Base-by-base conservation (phyloP, 2,797 vertebrate genomes). In the Iguana delicatissima region DNA sequence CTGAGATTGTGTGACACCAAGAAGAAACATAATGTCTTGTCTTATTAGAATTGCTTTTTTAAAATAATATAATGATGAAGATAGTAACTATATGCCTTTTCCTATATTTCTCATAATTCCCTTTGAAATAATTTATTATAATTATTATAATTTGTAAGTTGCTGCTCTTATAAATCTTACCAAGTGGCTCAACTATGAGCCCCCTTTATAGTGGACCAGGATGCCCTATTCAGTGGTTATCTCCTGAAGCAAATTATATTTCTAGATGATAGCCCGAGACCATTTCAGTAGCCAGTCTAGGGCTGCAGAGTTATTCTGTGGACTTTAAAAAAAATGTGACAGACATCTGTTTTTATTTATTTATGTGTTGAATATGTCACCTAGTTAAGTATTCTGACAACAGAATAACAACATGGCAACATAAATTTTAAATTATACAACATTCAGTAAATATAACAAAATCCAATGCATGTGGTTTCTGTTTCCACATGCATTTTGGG, bases 81-180 rank as follows among this genome's bases (percentile, higher is more conserved):
- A 57, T 0, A 1, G 42, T 2, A 22, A 32, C 52, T 35, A 16
- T 46, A 16, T 73, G 4, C 77, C 59, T 72, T 73, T 18, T 55
- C 50, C 9, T 20, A 38, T 86, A 46, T 74, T 74, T 74, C 55
- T 62, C 74, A 84, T 3, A 3, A 0, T 24, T 59, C n/a, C 12
- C 0, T 18, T 67, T 20, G 50, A 76, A 88, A 85, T 46, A 67
- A 80, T 86, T 55, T 18, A 0, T 26, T 90, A 32, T 24, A 46
- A 46, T 46, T 46, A 46, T 46, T 46, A 46, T 46, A 46, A 46
- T 46, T 46, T 46, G 42, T 46, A 86, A 42, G 62, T 86, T 38
- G 18, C 32, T 20, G 1, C 64, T 64, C 0, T 69, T 55, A 0
- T 8, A 62, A 20, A 46, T 35, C 2, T 0, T 0, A 64, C 6